Evolutionary conservation across 2,113 vertebrate genomes (phyloP).

Genomic region (Paramormyrops kingsleyae): DNA sequence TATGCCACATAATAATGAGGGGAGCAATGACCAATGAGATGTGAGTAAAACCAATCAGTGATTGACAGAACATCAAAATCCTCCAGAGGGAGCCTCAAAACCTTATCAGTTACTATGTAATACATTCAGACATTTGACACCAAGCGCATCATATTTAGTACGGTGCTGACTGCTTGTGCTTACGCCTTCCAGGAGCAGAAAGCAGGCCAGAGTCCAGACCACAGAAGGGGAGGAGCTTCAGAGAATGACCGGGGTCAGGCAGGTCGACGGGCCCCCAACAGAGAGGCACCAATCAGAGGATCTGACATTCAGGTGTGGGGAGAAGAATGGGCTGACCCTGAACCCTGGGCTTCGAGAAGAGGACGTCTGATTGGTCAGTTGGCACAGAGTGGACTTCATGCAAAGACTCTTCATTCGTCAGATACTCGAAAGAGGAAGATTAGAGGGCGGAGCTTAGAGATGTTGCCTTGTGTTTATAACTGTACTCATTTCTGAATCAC

Average conservation of each 20-base stretch:
- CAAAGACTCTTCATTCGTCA: not conserved
- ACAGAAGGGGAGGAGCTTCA: constrained; percentile 29
- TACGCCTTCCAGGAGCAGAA: constrained; percentile 61
- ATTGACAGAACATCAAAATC: not conserved
- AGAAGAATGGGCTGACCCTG: constrained; percentile 54
- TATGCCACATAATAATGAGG: not conserved
- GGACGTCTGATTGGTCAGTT: constrained; percentile 20
- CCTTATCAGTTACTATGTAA: not conserved
- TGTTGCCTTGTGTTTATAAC: not conserved
- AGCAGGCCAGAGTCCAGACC: constrained; percentile 35
- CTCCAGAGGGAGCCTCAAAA: not conserved
- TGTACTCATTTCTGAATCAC: not conserved
- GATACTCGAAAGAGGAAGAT: not conserved
- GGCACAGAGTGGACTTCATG: not conserved
- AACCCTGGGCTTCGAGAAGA: constrained; percentile 45
- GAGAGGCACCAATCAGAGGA: constrained; percentile 39
- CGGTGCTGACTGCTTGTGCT: not conserved
- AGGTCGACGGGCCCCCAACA: constrained; percentile 30
- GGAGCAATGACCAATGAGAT: not conserved
- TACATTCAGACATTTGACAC: not conserved
- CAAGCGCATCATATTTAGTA: not conserved
- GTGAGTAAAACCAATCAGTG: not conserved
- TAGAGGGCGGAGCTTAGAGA: not conserved
- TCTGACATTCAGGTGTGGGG: constrained; percentile 63
- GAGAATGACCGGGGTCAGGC: constrained; percentile 33